Percentiles rank a stretch among this genome's conserved stretches.
Evolutionary conservation across 2,888 invertebrate genomes (phyloP).

Genomic region (Nezara viridula): DNA sequence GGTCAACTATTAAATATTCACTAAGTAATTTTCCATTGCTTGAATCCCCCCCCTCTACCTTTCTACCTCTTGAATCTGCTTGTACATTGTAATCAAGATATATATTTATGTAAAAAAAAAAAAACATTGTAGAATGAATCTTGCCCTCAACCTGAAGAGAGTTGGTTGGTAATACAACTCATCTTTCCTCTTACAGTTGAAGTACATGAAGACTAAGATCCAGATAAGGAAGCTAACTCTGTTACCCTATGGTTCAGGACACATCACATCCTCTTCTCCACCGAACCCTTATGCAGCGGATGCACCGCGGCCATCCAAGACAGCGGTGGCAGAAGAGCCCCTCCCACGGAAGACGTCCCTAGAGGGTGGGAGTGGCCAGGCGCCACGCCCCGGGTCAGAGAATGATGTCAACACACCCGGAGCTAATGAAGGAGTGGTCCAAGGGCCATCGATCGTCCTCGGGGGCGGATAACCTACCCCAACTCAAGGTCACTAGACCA

Average conservation of each 20-base stretch:
- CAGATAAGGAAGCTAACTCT: too few relatives aligned
- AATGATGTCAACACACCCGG: slow-evolving; percentile 6
- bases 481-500: slow-evolving; percentile 38
- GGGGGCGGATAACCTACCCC: slow-evolving; percentile 35
- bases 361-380: slow-evolving; percentile 39
- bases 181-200: not conserved
- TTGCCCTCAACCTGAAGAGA: too few relatives aligned
- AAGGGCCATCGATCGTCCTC: not conserved
- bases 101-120: too few relatives aligned
- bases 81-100: too few relatives aligned
- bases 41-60: too few relatives aligned
- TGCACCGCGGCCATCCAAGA: slow-evolving; percentile 44
- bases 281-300: not conserved
- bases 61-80: too few relatives aligned
- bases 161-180: too few relatives aligned
- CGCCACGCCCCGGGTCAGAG: slow-evolving; percentile 25
- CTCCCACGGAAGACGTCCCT: slow-evolving; percentile 42
- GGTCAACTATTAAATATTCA: too few relatives aligned
- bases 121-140: too few relatives aligned
- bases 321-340: not conserved
- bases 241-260: not conserved
- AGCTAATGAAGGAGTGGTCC: not conserved
- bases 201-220: too few relatives aligned
- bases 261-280: not conserved
- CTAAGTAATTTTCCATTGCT: too few relatives aligned